Evolutionary conservation across 2,113 vertebrate species (phyloP), one percentile per base, ranked within the genome.

Genomic region (Upupa epops): DNA sequence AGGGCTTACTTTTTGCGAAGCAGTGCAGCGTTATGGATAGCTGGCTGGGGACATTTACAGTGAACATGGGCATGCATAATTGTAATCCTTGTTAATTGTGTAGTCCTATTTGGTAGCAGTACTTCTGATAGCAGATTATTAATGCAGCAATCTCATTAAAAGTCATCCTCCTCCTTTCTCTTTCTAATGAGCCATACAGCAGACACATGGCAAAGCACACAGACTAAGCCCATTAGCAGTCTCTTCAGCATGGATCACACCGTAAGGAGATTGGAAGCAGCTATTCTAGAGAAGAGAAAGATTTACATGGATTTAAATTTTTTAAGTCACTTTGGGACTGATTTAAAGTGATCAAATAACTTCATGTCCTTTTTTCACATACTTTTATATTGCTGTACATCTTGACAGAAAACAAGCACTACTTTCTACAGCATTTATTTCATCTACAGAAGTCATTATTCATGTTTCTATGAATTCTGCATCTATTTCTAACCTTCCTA

Each of bases 61-160:
- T 0, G 9, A 91, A 90, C 69, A 77, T 9, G 22, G 61, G 48
- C 42, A 1, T 81, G 65, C 40, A 65, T 92, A 75, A 79, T 86
- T 88, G 61, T 86, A 92, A 92, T 88, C 76, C 76, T 79, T 77
- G 83, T 70, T 93, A 95, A 91, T 88, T 79, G 78, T 80, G 36
- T 63, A 72, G 78, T 90, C 89, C 45, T 93, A 46, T 92, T 91
- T 77, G 65, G 66, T 84, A 72, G 73, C 59, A 87, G 82, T 72
- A 45, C 83, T 93, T 91, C 70, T 86, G 63, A 81, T 72, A 93
- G 89, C 72, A 91, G 86, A 79, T 86, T 89, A 90, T 83, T 66
- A 70, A 66, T 89, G 65, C 69, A 83, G 52, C 83, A 83, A 93
- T 84, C 61, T 90, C 76, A 68, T 91, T 95, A 95, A 55, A 54